These are phyloP conservation scores for Habrosyne pyritoides DNA, from an alignment of 2,888 invertebrate genomes.

Conservation along the genomic window DNA sequence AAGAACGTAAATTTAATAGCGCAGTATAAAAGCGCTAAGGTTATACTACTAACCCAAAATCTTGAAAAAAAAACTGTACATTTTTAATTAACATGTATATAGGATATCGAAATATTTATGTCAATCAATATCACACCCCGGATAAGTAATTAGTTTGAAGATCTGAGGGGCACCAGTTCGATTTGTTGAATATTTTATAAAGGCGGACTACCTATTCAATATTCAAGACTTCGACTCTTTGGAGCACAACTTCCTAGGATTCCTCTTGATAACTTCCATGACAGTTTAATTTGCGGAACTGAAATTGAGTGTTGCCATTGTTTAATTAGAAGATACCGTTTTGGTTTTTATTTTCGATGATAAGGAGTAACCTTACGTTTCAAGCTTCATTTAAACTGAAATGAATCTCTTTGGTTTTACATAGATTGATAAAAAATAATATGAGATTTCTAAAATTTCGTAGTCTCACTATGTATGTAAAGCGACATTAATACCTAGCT, in stretches of 20 bases:
- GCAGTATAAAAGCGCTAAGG: background rate
- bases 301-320: slow-evolving; percentile 45
- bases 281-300: slow-evolving; percentile 67
- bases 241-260: slow-evolving; percentile 44
- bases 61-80: background rate
- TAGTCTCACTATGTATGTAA: background rate
- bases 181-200: slow-evolving; percentile 71
- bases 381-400: background rate
- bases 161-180: slow-evolving; percentile 42
- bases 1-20: background rate
- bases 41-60: background rate
- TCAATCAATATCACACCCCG: slow-evolving; percentile 46
- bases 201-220: slow-evolving; percentile 63
- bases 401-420: background rate
- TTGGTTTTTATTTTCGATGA: background rate
- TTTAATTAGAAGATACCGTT: slow-evolving; percentile 3
- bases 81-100: background rate
- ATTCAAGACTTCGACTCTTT: slow-evolving; percentile 65
- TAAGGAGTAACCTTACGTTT: background rate
- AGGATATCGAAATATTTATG: slow-evolving; percentile 38
- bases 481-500: background rate
- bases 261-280: slow-evolving; percentile 60
- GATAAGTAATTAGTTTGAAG: slow-evolving; percentile 57
- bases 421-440: background rate
- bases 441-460: background rate